Percentiles rank a stretch among this genome's conserved stretches.
phyloP scores from a whole-genome alignment of 2,888 invertebrate species.

The Coenonympha arcania region DNA sequence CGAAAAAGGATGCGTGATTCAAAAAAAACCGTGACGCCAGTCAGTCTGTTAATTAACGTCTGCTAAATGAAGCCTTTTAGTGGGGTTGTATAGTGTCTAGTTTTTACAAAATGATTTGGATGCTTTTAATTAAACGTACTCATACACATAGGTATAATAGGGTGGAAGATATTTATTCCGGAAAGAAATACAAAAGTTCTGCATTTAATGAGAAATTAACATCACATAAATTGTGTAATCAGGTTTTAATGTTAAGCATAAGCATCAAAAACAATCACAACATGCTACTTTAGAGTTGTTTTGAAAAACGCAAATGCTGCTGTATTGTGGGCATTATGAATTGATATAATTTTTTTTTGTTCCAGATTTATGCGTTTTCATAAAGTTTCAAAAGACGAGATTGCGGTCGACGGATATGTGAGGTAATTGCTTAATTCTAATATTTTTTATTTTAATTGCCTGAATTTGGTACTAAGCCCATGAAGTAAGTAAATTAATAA shows the following conservation, averaged over 20 bases:
- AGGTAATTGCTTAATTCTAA: constrained; percentile 44
- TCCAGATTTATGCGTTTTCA: constrained; percentile 45
- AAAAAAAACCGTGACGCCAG: constrained; percentile 10
- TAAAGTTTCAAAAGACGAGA: constrained; percentile 8
- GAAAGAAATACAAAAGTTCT: too few species aligned
- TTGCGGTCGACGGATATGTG: constrained; percentile 42
- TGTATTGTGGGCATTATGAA: neutral
- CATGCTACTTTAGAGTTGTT: too few species aligned
- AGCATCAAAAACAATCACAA: too few species aligned
- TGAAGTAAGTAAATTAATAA: too few species aligned
- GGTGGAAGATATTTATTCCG: too few species aligned
- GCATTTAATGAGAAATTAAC: too few species aligned
- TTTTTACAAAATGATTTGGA: constrained; percentile 3
- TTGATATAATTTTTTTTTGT: constrained; percentile 30
- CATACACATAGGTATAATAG: too few species aligned
- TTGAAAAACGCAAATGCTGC: too few species aligned
- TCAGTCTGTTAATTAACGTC: constrained; percentile 9
- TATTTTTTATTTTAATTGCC: too few species aligned
- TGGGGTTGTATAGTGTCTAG: neutral
- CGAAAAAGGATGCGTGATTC: constrained; percentile 11
- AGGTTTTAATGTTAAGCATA: too few species aligned
- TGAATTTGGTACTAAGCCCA: too few species aligned
- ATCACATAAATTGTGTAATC: too few species aligned
- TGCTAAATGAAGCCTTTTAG: constrained; percentile 10
- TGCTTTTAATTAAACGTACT: neutral